Conservation (phyloP, 37 sponge, comb jelly and placozoan species). For the Oscarella lobularis region DNA sequence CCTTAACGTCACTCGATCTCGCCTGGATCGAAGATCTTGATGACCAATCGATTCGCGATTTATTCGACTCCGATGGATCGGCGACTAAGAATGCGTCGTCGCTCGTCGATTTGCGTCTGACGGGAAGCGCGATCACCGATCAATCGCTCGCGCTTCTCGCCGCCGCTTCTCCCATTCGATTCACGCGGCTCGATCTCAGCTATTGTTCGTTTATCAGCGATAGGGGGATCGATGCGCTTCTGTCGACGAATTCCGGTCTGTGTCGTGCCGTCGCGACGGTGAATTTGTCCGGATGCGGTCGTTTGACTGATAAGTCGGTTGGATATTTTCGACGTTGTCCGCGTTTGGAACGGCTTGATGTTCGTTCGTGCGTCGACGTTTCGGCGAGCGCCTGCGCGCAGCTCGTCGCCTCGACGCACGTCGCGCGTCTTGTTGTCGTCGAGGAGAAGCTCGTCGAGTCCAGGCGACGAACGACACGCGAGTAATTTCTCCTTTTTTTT, state of each 20-base stretch:
- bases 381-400: not conserved
- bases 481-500: too few species aligned
- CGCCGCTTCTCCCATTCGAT: not conserved
- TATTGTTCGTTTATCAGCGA: not conserved
- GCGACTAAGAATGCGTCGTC: not conserved
- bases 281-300: not conserved
- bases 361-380: not conserved
- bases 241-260: not conserved
- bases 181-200: not conserved
- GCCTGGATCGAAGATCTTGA: not conserved
- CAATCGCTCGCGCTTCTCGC: not conserved
- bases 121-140: not conserved
- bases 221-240: not conserved
- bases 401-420: not conserved
- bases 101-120: not conserved
- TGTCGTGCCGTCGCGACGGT: not conserved
- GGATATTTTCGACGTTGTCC: not conserved
- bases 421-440: not conserved
- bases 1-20: not conserved
- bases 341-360: not conserved
- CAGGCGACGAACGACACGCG: too few species aligned
- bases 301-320: not conserved
- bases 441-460: not conserved
- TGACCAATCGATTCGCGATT: not conserved
- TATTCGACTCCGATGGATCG: too few species aligned